phyloP scores from a whole-genome alignment of 2,888 invertebrate species.

The Shargacucullia verbasci region DNA sequence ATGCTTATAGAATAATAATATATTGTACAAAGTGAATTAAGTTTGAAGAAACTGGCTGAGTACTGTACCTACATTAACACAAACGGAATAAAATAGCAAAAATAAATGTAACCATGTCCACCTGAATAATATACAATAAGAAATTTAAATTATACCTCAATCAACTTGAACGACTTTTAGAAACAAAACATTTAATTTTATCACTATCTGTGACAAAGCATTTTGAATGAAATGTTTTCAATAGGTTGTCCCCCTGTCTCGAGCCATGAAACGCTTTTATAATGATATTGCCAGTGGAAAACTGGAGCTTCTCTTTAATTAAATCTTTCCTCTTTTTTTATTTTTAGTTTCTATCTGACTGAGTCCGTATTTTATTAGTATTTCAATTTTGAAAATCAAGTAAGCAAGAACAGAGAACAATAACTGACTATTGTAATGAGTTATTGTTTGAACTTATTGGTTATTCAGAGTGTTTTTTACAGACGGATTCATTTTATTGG shows the following conservation, averaged over 20 bases:
- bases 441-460: conserved; percentile 40
- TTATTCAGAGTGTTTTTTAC: background rate
- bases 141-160: too few species aligned
- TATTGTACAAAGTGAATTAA: too few species aligned
- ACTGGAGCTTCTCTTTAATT: conserved; percentile 63
- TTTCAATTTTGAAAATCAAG: conserved; percentile 56
- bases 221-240: conserved; percentile 44
- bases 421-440: conserved; percentile 10
- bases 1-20: too few species aligned
- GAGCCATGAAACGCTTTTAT: conserved; percentile 47
- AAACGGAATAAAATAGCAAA: too few species aligned
- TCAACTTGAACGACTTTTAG: background rate
- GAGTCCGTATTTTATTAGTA: conserved; percentile 65
- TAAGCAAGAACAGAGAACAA: conserved; percentile 34
- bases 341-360: conserved; percentile 65
- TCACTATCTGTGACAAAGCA: conserved; percentile 17
- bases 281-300: conserved; percentile 58
- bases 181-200: conserved; percentile 14
- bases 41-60: too few species aligned
- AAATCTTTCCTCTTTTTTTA: conserved; percentile 63
- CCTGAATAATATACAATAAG: too few species aligned
- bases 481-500: background rate
- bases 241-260: conserved; percentile 33
- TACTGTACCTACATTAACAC: too few species aligned
- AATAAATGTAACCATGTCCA: too few species aligned